Evolutionary conservation across 1,140 invertebrate species (phyloP), one percentile per base, ranked within the genome.

Genomic region (Drosophila trapezifrons): DNA sequence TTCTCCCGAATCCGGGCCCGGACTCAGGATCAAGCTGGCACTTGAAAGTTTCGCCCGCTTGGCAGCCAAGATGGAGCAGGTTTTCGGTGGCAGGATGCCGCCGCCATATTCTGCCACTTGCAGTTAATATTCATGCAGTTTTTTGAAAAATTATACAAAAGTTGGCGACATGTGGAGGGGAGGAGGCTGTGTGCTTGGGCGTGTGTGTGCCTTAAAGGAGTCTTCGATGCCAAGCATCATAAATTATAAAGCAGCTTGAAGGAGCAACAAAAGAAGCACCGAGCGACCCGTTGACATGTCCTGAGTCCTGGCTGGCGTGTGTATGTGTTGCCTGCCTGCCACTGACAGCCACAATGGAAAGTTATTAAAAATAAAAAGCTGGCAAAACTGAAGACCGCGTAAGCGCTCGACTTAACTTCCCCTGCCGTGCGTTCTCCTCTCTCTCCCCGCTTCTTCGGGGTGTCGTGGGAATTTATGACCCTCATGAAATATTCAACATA

Each of bases 81-180:
- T 42, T 20, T 42, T 51, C 40, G 35, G 42, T 45, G 51, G 47
- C 45, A 22, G 29, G 38, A 63, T 45, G 45, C 42, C 40, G 51
- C 25, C 35, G 51, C 51, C 51, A 59, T 46, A 40, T 45, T 63
- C 55, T 63, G 70, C 59, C 74, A 77, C 83, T 80, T 87, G 83
- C 84, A 87, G 84, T 87, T 87, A 87, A 87, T 87, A 87, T 89
- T 87, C 84, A 84, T 87, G 84, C 84, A 87, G 76, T 87, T 86
- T 76, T 80, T 87, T 87, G 73, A 84, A 80, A 87, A 87, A 89
- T 84, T 80, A 84, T 75, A 77, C 69, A 54, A 66, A 84, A 74
- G 38, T 80, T 89, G 72, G 80, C 77, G 84, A 80, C 84, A 84
- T 84, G 77, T 87, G 83, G 72, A 76, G 35, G 55, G 22, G 55